These are phyloP conservation scores for Acrobasis repandana DNA, from an alignment of 2,888 invertebrate genomes.

Conservation along the genomic window DNA sequence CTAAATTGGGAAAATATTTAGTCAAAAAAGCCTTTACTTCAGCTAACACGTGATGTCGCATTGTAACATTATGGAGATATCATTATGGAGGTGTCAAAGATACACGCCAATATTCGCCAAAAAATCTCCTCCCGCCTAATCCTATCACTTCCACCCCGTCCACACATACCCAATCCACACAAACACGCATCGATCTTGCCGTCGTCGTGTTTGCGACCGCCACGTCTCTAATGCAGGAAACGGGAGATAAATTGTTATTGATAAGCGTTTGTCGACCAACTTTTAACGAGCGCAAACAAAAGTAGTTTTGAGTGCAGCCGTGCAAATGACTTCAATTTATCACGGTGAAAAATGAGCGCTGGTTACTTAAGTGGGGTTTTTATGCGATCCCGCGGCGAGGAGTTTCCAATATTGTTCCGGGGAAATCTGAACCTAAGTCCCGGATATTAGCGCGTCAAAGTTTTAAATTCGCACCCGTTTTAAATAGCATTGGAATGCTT, in stretches of 20 bases:
- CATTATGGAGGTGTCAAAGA: too few relatives aligned
- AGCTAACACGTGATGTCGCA: too few relatives aligned
- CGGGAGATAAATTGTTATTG: slow-evolving; percentile 23
- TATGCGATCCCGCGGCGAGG: slow-evolving; percentile 7
- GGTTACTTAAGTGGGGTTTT: slow-evolving; percentile 18
- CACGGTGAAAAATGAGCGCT: slow-evolving; percentile 19
- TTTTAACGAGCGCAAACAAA: slow-evolving; percentile 15
- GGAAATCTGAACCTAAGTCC: background rate
- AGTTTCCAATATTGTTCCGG: slow-evolving; percentile 16
- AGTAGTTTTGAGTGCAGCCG: slow-evolving; percentile 20
- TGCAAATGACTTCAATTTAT: slow-evolving; percentile 22
- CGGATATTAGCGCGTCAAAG: background rate
- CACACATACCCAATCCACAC: slow-evolving; percentile 3
- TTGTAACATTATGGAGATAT: too few relatives aligned
- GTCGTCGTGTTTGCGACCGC: slow-evolving; percentile 15
- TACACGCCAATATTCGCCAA: background rate
- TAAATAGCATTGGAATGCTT: background rate
- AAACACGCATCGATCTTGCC: slow-evolving; percentile 22
- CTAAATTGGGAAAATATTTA: too few relatives aligned
- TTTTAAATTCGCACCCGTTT: slow-evolving; percentile 3
- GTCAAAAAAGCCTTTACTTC: too few relatives aligned
- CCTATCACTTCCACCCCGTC: background rate
- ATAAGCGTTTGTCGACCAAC: slow-evolving; percentile 17
- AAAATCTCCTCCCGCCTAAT: background rate
- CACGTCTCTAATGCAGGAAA: slow-evolving; percentile 18